These are phyloP conservation scores for Columbina picui DNA, from an alignment of 2,113 vertebrate genomes.

Conservation along the genomic window DNA sequence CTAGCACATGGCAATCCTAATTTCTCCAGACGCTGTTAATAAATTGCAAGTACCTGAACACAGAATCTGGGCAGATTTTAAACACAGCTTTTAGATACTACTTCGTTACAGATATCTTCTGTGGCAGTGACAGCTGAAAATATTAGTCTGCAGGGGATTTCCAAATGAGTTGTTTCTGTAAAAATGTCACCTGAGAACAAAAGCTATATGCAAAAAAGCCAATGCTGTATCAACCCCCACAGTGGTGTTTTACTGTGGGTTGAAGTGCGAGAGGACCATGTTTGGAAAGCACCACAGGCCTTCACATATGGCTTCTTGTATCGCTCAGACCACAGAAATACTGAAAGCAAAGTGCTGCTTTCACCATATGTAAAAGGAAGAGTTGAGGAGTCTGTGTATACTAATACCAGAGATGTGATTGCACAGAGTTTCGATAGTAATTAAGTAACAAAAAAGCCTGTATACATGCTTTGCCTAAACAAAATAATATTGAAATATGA, in stretches of 20 bases:
- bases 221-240: fast-evolving
- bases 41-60: background rate
- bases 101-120: too few species aligned
- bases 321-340: background rate
- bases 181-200: background rate
- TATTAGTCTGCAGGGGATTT: background rate
- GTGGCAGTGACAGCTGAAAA: too few species aligned
- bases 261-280: fast-evolving
- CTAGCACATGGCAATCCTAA: background rate
- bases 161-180: background rate
- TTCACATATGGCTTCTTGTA: background rate
- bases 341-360: background rate
- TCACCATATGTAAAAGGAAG: background rate
- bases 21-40: background rate
- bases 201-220: background rate
- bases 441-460: background rate
- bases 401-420: background rate
- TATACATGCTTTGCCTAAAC: background rate
- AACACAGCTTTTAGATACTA: background rate
- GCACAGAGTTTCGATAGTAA: background rate
- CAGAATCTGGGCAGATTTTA: background rate
- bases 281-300: background rate
- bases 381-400: background rate
- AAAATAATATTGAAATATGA: background rate
- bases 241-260: background rate